Evolutionary conservation across 1,140 invertebrate genomes (phyloP).

Genomic region (Pteromalus puparum): DNA sequence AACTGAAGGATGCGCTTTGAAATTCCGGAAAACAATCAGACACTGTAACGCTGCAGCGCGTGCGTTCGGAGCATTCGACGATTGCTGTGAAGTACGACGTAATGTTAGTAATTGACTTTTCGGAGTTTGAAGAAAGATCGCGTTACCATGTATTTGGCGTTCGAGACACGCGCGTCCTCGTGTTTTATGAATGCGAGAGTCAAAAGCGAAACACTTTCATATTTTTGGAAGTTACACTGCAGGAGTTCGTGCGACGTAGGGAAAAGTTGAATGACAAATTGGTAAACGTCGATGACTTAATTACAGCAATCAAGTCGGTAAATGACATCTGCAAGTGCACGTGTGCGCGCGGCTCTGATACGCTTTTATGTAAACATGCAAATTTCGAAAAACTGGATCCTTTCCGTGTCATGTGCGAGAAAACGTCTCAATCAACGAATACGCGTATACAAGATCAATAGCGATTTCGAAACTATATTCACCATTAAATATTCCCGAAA

Average conservation of each 20-base stretch:
- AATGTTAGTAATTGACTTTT: constrained; percentile 1
- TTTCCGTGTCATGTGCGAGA: background rate
- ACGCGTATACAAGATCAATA: too few relatives aligned
- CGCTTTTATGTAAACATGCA: background rate
- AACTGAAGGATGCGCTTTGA: background rate
- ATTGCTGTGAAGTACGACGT: background rate
- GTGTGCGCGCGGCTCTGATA: background rate
- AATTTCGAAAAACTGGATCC: constrained; percentile 1
- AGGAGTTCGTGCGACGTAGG: background rate
- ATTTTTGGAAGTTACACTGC: background rate
- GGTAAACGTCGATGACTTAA: constrained; percentile 1
- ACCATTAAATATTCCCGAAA: too few relatives aligned
- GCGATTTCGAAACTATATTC: too few relatives aligned
- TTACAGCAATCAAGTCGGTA: background rate
- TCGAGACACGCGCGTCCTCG: background rate
- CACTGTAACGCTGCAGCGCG: background rate
- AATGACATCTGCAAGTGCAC: background rate
- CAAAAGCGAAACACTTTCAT: background rate
- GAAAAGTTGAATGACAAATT: constrained; percentile 14
- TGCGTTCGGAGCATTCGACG: too few relatives aligned
- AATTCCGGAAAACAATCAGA: constrained; percentile 39
- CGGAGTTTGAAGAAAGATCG: background rate
- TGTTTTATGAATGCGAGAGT: background rate
- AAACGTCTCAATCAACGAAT: background rate
- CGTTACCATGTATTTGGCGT: background rate